Conservation (phyloP, 2,113 vertebrate species). For the Oryzias woworae region DNA sequence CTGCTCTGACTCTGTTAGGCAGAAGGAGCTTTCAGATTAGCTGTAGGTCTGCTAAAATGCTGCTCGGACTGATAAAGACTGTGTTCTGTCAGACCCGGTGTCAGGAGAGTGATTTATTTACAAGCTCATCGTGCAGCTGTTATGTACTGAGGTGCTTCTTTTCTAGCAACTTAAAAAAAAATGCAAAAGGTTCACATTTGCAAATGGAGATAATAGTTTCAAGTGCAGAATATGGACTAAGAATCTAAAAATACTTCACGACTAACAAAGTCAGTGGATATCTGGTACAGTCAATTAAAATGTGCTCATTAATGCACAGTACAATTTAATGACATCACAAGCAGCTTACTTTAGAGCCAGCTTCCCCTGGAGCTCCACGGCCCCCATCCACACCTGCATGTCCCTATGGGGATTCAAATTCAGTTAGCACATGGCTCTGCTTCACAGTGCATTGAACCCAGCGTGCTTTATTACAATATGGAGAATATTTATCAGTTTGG, state of each 20-base stretch:
- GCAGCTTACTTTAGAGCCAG: slow-evolving; percentile 83
- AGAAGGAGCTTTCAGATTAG: slow-evolving; percentile 52
- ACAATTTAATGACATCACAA: slow-evolving; percentile 1
- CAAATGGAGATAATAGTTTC: slow-evolving; percentile 30
- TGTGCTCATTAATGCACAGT: slow-evolving; percentile 2
- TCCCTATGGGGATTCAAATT: slow-evolving; percentile 74
- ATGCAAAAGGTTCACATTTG: slow-evolving; percentile 36
- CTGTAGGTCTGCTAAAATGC: slow-evolving; percentile 60
- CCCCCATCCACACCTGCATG: slow-evolving; percentile 83
- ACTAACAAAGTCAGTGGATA: neutral
- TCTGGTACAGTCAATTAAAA: neutral
- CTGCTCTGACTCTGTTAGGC: slow-evolving; percentile 54
- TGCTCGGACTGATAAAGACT: slow-evolving; percentile 69
- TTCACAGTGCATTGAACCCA: slow-evolving; percentile 9
- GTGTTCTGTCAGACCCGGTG: slow-evolving; percentile 52
- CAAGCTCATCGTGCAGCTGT: slow-evolving; percentile 66
- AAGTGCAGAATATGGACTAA: too few species aligned
- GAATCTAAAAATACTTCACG: neutral
- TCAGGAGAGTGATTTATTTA: slow-evolving; percentile 63
- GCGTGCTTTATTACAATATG: slow-evolving; percentile 5
- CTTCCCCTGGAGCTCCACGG: slow-evolving; percentile 88
- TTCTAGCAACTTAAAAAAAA: slow-evolving; percentile 58
- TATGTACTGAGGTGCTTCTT: slow-evolving; percentile 53
- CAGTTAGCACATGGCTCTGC: slow-evolving; percentile 12
- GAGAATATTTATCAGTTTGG: slow-evolving; percentile 8